Evolutionary conservation across 2,888 invertebrate genomes (phyloP), one percentile per base, ranked within the genome.

Genomic region (Caenorhabditis zanzibari): DNA sequence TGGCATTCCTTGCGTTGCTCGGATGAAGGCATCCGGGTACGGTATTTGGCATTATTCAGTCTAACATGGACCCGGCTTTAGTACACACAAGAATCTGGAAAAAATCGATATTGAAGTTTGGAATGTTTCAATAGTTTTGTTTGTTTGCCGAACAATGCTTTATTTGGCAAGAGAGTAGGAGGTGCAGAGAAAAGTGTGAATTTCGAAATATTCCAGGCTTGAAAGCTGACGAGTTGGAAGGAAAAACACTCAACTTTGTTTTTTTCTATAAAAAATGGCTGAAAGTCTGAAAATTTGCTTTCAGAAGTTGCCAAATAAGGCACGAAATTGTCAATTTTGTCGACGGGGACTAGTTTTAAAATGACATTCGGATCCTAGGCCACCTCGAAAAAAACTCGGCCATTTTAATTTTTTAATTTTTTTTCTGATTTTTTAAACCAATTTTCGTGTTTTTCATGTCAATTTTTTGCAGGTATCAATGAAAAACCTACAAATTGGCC

Each of bases 21-120:
- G 89, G 89, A 82, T 89, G 89, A 10, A 90, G 84, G n/a, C 88
- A 85, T 38, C 90, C 89, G 24, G 89, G 86, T 10, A 89, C 69
- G 41, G 59, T 79, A 63, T 79, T 59, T 38, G 77, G 77, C 82
- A 82, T 82, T 77, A 10, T 38, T 72, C 44, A 68, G 49, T 26
- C 58, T 66, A 24, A 44, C 68, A 76, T 75, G 32, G 28, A 61
- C 49, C 54, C 59, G 49, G 58, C 26, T 52, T 52, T 12, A 52
- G n/a, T 19, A 10, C n/a, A 10, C 24, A n/a, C n/a, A n/a, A n/a
- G 26, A 16, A 38, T 16, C 26, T 38, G 35, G 24, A 58, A 69
- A 12, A 68, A 76, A 76, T 68, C 68, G 35, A 76, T 68, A 74
- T 22, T 19, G n/a, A 41, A 73, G 38, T 24, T 28, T n/a, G 44